A percentile compares a stretch with the other conserved stretches of the same genome.
phyloP scores from a whole-genome alignment of 2,113 vertebrate species.

The Gobius niger region DNA sequence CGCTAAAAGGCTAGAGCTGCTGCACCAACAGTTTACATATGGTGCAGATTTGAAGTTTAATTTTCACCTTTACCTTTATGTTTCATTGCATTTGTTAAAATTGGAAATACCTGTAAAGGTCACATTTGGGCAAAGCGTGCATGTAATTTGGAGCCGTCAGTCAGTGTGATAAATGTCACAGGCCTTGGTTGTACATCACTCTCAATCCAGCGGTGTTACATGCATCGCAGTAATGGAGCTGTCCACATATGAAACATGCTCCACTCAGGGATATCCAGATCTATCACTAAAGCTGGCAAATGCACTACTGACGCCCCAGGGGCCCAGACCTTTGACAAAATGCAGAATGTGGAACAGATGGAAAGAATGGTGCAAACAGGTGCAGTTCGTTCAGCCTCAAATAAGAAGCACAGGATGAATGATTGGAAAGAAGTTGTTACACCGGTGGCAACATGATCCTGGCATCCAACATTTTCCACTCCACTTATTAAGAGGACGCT shows the following conservation, averaged over 20 bases:
- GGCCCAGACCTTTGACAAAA: constrained; percentile 41
- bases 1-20: constrained; percentile 17
- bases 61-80: neutral
- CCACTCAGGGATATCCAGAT: constrained; percentile 29
- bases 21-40: constrained; percentile 42
- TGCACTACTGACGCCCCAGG: constrained; percentile 8
- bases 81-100: constrained; percentile 16
- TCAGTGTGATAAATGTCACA: constrained; percentile 39
- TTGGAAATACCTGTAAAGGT: constrained; percentile 43
- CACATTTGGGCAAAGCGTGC: constrained; percentile 35
- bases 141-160: constrained; percentile 45
- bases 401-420: neutral
- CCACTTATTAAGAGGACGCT: too few relatives aligned
- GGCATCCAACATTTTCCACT: neutral
- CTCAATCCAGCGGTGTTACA: constrained; percentile 21
- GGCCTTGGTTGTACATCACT: constrained; percentile 43
- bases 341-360: constrained; percentile 32
- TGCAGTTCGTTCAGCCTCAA: neutral
- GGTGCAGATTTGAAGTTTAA: constrained; percentile 16
- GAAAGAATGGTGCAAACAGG: constrained; percentile 2
- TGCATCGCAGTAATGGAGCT: constrained; percentile 50
- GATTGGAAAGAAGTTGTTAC: neutral
- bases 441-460: neutral
- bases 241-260: constrained; percentile 46
- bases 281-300: constrained; percentile 14